phyloP scores from a whole-genome alignment of 2,888 invertebrate genomes.

The Xestia sexstrigata region DNA sequence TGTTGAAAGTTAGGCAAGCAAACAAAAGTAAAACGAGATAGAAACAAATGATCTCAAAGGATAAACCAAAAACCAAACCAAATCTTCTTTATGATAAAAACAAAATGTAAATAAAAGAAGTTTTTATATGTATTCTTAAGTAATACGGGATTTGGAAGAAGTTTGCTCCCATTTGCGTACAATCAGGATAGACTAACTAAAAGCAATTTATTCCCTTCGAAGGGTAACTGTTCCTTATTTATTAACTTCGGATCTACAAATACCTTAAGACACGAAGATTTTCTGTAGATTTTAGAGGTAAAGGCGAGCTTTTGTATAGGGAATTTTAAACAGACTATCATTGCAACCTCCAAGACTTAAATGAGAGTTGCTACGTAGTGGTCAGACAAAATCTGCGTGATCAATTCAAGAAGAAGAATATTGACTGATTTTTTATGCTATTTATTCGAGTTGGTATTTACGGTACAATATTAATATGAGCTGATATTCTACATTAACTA shows the following conservation, averaged over 20 bases:
- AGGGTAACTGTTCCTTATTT: slow-evolving; percentile 30
- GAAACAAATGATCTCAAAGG: slow-evolving; percentile 14
- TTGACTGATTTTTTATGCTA: too few relatives aligned
- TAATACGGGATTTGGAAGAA: slow-evolving; percentile 36
- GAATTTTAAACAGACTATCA: not conserved
- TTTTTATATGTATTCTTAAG: slow-evolving; percentile 1
- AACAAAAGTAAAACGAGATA: not conserved
- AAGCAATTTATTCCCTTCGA: slow-evolving; percentile 42
- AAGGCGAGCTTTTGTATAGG: not conserved
- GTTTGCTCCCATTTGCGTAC: slow-evolving; percentile 26
- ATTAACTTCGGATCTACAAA: slow-evolving; percentile 1
- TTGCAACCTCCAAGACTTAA: too few relatives aligned
- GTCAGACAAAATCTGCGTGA: too few relatives aligned
- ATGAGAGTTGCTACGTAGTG: too few relatives aligned
- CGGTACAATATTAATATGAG: too few relatives aligned
- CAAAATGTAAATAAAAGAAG: slow-evolving; percentile 17
- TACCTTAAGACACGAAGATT: slow-evolving; percentile 10
- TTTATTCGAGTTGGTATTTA: not conserved
- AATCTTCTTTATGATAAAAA: not conserved
- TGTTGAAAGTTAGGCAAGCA: not conserved
- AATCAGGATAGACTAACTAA: slow-evolving; percentile 43
- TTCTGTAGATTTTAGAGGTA: slow-evolving; percentile 1
- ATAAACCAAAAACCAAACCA: slow-evolving; percentile 3
- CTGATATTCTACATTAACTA: too few relatives aligned
- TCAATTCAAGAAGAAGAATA: too few relatives aligned